Conservation (phyloP, 1,140 invertebrate genomes). For the Vanessa atalanta region DNA sequence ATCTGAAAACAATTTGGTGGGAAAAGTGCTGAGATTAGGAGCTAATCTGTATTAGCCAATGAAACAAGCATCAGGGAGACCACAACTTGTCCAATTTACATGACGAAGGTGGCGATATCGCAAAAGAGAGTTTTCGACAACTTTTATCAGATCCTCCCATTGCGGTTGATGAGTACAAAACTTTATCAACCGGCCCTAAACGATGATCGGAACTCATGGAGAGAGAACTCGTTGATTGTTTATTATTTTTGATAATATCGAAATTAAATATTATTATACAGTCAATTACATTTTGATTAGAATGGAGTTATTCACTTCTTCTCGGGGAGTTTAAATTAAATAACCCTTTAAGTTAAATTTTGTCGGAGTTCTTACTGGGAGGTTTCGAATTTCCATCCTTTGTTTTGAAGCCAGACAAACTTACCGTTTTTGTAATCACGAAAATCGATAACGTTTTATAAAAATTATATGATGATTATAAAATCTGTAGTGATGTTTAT, state of each 20-base stretch:
- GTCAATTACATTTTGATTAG: constrained; percentile 11
- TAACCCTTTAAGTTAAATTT: constrained; percentile 33
- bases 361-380: constrained; percentile 30
- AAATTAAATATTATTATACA: constrained; percentile 9
- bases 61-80: constrained; percentile 66
- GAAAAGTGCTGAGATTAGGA: constrained; percentile 65
- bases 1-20: constrained; percentile 64
- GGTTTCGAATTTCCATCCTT: constrained; percentile 29
- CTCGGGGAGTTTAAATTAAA: constrained; percentile 32
- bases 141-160: constrained; percentile 75
- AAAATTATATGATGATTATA: too few species aligned
- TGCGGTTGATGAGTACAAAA: constrained; percentile 72
- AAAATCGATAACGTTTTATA: neutral
- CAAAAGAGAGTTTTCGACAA: constrained; percentile 74
- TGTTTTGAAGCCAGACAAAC: constrained; percentile 32
- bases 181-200: constrained; percentile 61
- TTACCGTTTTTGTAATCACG: neutral
- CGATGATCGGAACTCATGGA: constrained; percentile 55
- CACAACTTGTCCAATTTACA: constrained; percentile 77
- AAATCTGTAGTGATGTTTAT: too few species aligned
- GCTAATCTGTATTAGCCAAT: constrained; percentile 71
- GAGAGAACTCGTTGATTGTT: constrained; percentile 43
- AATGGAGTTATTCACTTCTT: constrained; percentile 11
- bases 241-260: constrained; percentile 9
- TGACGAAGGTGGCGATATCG: constrained; percentile 77